Base-by-base conservation (phyloP, 2,888 invertebrate genomes). In the Tubulanus polymorphus region DNA sequence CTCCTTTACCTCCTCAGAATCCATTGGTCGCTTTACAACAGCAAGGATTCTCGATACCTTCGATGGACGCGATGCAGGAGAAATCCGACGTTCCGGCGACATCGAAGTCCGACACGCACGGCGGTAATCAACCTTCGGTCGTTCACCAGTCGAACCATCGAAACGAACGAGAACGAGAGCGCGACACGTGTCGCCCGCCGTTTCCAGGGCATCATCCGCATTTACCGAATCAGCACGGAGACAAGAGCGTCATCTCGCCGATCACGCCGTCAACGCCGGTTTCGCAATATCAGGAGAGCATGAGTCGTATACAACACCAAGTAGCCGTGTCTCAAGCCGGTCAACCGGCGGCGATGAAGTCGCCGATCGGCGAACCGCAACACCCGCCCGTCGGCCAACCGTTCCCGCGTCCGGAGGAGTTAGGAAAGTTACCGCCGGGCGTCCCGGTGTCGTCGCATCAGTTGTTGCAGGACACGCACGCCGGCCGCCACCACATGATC, bases 391-490 rank as follows among this genome's bases (percentile, higher is more conserved):
- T 41, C 3, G 41, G 20, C 20, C 41, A 41, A 23, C 41, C 41
- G 3, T 41, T 41, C 15, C 41, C 41, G 23, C 41, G 41, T 3
- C 41, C 41, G 6, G 41, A 41, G 18, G 41, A 41, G 15, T 20
- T 41, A 18, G 18, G 20, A 5, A 41, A 41, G 41, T 15, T 41
- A 41, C n/a, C n/a, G 15, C 30, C 15, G 41, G 28, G 12, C 41
- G 5, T 41, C 35, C 48, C n/a, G 23, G 27, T 23, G n/a, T 48
- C n/a, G 8, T n/a, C 27, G 6, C 48, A 8, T 20, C 63, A 10
- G 41, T 47, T 29, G 50, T 32, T 28, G 50, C 46, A 46, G 55
- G 63, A 25, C 59, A 48, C 58, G 23, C 59, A 58, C 37, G 60
- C 53, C 10, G 56, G 58, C 30, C 25, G 58, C 20, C 5, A 23